Percentiles rank a stretch among this genome's conserved stretches.
phyloP scores from a whole-genome alignment of 92 coral and sea anemone genomes.

The Montipora capitata region DNA sequence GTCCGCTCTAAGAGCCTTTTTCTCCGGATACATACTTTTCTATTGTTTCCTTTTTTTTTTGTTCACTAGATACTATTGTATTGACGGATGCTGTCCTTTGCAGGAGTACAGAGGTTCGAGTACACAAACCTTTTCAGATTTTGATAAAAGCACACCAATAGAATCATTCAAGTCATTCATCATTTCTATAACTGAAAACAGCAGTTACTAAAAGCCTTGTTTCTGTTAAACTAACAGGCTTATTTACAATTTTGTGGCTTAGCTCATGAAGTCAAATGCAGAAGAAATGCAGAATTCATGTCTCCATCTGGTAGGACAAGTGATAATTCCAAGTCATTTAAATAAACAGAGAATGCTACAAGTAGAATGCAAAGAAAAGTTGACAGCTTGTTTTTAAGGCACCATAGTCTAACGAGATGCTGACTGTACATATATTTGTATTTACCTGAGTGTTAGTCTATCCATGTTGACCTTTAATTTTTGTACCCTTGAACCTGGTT shows the following conservation, averaged over 20 bases:
- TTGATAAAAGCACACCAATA: background rate
- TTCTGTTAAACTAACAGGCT: constrained; percentile 53
- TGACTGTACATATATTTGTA: no score
- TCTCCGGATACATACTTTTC: no score
- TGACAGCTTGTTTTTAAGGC: no score
- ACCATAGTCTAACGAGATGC: no score
- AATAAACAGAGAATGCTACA: no score
- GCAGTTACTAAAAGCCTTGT: background rate
- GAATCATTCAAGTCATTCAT: background rate
- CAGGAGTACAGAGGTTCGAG: constrained; percentile 42
- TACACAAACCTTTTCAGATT: background rate
- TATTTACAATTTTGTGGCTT: constrained; percentile 75
- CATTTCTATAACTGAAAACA: background rate
- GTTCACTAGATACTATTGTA: constrained; percentile 61
- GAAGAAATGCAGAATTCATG: constrained; percentile 89
- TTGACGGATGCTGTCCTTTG: constrained; percentile 78
- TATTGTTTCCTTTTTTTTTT: background rate
- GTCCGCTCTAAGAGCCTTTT: no score
- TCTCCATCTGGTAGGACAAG: constrained; percentile 83
- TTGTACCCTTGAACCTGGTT: no score
- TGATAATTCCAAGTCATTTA: no score
- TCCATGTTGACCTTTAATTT: no score
- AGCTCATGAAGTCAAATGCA: constrained; percentile 58
- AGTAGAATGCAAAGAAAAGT: no score
- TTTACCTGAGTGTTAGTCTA: no score